Evolutionary conservation across 2,113 vertebrate genomes (phyloP).

Genomic region (Heterotis niloticus): DNA sequence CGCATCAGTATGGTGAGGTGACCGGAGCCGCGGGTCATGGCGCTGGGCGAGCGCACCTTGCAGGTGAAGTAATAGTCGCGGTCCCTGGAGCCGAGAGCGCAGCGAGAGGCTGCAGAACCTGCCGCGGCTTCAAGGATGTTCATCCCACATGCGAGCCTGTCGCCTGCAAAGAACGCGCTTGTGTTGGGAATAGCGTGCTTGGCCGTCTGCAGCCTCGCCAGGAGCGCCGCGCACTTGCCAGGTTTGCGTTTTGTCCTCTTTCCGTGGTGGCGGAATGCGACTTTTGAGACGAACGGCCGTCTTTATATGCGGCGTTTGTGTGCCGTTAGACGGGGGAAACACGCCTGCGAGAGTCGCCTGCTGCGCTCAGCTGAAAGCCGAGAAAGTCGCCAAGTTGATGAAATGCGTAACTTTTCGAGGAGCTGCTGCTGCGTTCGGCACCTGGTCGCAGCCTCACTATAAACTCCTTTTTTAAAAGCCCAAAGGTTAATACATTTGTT

Average conservation of each 20-base stretch:
- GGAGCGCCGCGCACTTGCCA: constrained; percentile 73
- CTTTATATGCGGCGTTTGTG: too few species aligned
- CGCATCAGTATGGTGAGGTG: constrained; percentile 48
- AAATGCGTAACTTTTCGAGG: not conserved
- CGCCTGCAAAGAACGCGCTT: constrained; percentile 62
- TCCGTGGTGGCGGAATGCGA: not conserved
- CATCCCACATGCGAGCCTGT: constrained; percentile 64
- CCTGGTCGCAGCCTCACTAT: not conserved
- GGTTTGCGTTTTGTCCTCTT: constrained; percentile 58
- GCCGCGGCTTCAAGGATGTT: constrained; percentile 75
- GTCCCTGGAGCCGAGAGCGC: constrained; percentile 1
- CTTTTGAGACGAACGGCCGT: too few species aligned
- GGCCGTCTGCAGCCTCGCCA: constrained; percentile 61
- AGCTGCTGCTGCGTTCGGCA: not conserved
- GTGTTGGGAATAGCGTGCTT: constrained; percentile 70
- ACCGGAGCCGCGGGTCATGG: constrained; percentile 44
- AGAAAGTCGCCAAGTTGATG: not conserved
- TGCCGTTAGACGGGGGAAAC: too few species aligned
- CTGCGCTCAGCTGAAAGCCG: not conserved
- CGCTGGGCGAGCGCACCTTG: constrained; percentile 42
- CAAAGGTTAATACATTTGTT: too few species aligned
- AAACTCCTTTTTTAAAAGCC: too few species aligned
- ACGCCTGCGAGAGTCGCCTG: too few species aligned
- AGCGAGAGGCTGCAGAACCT: constrained; percentile 36
- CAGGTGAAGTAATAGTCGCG: constrained; percentile 27